A percentile compares a stretch with the other conserved stretches of the same genome.
These are phyloP conservation scores for Asarcornis scutulata DNA, from an alignment of 2,113 vertebrate species.

Conservation along the genomic window DNA sequence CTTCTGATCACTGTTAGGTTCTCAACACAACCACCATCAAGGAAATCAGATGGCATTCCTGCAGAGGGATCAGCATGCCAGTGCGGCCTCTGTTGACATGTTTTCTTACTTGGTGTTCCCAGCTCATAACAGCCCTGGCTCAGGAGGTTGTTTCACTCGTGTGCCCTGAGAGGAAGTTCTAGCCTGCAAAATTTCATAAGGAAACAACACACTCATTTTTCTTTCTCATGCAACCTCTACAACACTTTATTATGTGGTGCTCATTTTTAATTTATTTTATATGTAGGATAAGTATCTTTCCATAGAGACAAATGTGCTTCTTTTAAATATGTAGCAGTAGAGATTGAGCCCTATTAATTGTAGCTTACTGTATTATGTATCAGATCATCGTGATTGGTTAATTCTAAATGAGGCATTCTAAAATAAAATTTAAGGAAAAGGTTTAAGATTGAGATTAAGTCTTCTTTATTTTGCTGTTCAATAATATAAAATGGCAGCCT, in stretches of 20 bases:
- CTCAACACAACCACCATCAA: background rate
- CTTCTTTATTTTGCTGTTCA: constrained; percentile 39
- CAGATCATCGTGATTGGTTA: background rate
- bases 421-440: constrained; percentile 6
- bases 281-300: background rate
- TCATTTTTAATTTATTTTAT: constrained; percentile 19
- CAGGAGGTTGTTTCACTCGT: background rate
- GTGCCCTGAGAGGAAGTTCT: background rate
- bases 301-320: background rate
- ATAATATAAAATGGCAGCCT: background rate
- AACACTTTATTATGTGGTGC: background rate
- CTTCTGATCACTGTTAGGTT: background rate
- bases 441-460: background rate
- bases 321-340: background rate
- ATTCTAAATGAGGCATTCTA: constrained; percentile 3
- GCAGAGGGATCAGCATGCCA: background rate
- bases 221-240: background rate
- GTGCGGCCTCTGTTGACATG: background rate
- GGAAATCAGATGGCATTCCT: background rate
- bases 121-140: background rate
- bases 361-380: background rate
- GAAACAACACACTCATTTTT: background rate
- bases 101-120: background rate
- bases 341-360: background rate
- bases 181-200: background rate